These are phyloP conservation scores for Pseudoatta argentina DNA, from an alignment of 1,140 invertebrate genomes.

Conservation along the genomic window DNA sequence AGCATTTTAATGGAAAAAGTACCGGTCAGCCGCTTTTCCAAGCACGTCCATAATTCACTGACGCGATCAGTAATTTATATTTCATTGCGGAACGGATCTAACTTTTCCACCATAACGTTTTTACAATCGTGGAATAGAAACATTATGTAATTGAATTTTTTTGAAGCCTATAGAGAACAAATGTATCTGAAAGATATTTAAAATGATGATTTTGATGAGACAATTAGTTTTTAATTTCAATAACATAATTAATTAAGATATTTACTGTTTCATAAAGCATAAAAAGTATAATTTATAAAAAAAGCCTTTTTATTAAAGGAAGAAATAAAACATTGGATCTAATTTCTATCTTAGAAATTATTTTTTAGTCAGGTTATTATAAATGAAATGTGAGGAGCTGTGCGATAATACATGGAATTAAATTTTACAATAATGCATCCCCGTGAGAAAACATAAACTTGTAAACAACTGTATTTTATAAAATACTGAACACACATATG, in stretches of 20 bases:
- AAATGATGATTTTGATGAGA: background rate
- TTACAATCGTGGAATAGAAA: background rate
- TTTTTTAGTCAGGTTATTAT: background rate
- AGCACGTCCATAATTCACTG: constrained; percentile 49
- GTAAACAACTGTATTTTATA: background rate
- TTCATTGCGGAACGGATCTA: constrained; percentile 49
- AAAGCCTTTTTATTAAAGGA: background rate
- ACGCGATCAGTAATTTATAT: constrained; percentile 54
- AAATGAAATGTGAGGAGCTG: background rate
- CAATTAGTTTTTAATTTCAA: background rate
- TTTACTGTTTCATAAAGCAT: background rate
- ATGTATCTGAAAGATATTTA: background rate
- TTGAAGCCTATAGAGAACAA: background rate
- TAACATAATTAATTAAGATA: background rate
- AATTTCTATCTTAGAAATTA: background rate
- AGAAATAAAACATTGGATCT: background rate
- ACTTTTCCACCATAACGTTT: background rate
- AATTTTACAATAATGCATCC: background rate
- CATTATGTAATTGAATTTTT: constrained; percentile 32
- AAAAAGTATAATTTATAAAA: too few relatives aligned
- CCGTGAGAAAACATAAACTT: background rate
- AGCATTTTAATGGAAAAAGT: constrained; percentile 63
- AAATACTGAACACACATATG: background rate
- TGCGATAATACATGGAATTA: background rate
- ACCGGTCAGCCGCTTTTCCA: constrained; percentile 46